These are phyloP conservation scores for Meandrusa payeni DNA, from an alignment of 2,888 invertebrate species.

Conservation along the genomic window DNA sequence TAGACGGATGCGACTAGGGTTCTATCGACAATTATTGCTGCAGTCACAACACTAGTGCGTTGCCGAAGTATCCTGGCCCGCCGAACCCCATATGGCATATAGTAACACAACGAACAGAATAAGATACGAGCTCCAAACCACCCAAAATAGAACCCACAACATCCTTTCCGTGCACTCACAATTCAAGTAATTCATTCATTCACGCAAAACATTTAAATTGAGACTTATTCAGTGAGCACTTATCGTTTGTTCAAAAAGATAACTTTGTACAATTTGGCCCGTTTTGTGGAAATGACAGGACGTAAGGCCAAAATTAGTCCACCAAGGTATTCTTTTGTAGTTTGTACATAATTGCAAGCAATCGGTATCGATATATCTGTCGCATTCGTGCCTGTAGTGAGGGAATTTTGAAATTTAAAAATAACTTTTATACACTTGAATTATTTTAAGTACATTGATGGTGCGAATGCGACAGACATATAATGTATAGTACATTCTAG, in stretches of 20 bases:
- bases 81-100: constrained; percentile 4
- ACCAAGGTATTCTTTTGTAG: constrained; percentile 33
- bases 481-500: constrained; percentile 38
- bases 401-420: constrained; percentile 34
- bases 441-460: constrained; percentile 60
- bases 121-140: constrained; percentile 11
- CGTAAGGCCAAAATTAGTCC: constrained; percentile 29
- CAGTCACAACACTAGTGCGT: constrained; percentile 54
- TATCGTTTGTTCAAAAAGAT: constrained; percentile 25
- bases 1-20: constrained; percentile 60
- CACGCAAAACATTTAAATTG: constrained; percentile 23
- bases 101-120: constrained; percentile 14
- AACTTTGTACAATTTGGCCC: constrained; percentile 28
- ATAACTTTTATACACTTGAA: constrained; percentile 29
- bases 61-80: constrained; percentile 25
- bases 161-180: constrained; percentile 6
- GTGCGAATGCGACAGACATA: constrained; percentile 41
- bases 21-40: constrained; percentile 65
- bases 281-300: constrained; percentile 65
- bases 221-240: constrained; percentile 32
- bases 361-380: constrained; percentile 41
- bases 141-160: constrained; percentile 2
- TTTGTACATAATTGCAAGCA: constrained; percentile 70
- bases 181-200: background rate
- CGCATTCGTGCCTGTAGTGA: constrained; percentile 32